Percentiles rank a stretch among this genome's conserved stretches.
These are phyloP conservation scores for Pseudochromis fuscus DNA, from an alignment of 2,797 vertebrate species.

Conservation along the genomic window DNA sequence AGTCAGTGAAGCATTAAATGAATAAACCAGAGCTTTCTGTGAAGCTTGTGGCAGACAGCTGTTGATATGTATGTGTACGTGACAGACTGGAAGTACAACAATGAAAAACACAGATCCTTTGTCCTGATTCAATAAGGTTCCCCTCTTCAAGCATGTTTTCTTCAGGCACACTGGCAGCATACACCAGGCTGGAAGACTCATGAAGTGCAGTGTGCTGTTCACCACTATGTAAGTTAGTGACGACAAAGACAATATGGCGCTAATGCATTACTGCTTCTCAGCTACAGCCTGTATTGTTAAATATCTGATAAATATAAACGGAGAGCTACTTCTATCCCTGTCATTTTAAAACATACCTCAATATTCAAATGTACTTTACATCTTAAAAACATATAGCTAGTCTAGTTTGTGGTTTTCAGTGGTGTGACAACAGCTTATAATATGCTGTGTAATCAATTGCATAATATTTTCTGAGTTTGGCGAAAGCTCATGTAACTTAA, in stretches of 20 bases:
- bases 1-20: conserved; percentile 32
- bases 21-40: conserved; percentile 41
- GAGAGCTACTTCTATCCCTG: conserved; percentile 36
- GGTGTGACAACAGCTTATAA: conserved; percentile 52
- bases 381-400: conserved; percentile 57
- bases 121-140: conserved; percentile 34
- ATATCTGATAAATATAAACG: conserved; percentile 71
- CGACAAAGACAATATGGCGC: conserved; percentile 34
- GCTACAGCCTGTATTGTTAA: conserved; percentile 57
- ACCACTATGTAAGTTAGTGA: conserved; percentile 30
- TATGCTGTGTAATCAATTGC: conserved; percentile 60
- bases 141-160: conserved; percentile 35
- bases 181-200: conserved; percentile 47
- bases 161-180: conserved; percentile 62
- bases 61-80: conserved; percentile 33
- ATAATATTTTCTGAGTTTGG: conserved; percentile 72
- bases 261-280: conserved; percentile 31
- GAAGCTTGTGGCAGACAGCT: conserved; percentile 19
- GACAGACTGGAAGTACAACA: conserved; percentile 38
- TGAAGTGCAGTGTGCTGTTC: background rate
- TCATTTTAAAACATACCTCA: conserved; percentile 57
- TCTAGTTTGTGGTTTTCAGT: conserved; percentile 45
- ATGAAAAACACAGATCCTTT: conserved; percentile 42
- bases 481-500: conserved; percentile 59
- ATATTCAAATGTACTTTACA: conserved; percentile 48